phyloP scores from a whole-genome alignment of 92 coral and sea anemone genomes.

The Heliopora coerulea region DNA sequence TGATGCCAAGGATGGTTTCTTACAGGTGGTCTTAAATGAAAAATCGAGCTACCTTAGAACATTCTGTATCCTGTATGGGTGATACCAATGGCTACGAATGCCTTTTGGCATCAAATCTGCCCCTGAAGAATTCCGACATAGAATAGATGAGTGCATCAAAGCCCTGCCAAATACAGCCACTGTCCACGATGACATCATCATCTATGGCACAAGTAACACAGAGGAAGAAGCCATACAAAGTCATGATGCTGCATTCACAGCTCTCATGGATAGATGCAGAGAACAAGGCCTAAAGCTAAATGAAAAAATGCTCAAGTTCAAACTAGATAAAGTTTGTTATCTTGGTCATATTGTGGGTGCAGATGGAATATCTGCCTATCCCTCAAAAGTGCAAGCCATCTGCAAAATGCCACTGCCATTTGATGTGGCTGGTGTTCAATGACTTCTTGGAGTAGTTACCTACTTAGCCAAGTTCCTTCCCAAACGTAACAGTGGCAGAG shows the following conservation, averaged over 20 bases:
- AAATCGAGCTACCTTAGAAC: conserved; percentile 51
- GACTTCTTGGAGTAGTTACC: conserved; percentile 38
- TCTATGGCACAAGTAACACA: conserved; percentile 4
- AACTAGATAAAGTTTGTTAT: conserved; percentile 38
- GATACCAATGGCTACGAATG: conserved; percentile 48
- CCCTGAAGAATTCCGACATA: conserved; percentile 60
- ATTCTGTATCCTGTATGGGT: conserved; percentile 40
- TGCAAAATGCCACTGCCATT: neutral
- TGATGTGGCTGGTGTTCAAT: conserved; percentile 12
- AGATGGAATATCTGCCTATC: conserved; percentile 52
- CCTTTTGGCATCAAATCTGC: conserved; percentile 47
- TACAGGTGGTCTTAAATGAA: conserved; percentile 54
- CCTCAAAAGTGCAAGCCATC: conserved; percentile 42
- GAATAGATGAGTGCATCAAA: conserved; percentile 46
- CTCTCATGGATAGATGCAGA: neutral
- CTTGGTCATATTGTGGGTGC: conserved; percentile 47
- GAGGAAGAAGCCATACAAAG: conserved; percentile 14
- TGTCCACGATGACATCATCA: conserved; percentile 6
- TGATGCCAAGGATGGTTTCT: conserved; percentile 57
- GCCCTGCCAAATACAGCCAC: neutral
- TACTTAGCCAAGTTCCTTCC: conserved; percentile 39
- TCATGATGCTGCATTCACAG: neutral
- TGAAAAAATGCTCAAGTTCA: conserved; percentile 47
- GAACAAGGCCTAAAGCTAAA: conserved; percentile 56
- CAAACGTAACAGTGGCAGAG: conserved; percentile 24